Evolutionary conservation across 2,888 invertebrate genomes (phyloP), one percentile per base, ranked within the genome.

Genomic region (Leptothorax acervorum): DNA sequence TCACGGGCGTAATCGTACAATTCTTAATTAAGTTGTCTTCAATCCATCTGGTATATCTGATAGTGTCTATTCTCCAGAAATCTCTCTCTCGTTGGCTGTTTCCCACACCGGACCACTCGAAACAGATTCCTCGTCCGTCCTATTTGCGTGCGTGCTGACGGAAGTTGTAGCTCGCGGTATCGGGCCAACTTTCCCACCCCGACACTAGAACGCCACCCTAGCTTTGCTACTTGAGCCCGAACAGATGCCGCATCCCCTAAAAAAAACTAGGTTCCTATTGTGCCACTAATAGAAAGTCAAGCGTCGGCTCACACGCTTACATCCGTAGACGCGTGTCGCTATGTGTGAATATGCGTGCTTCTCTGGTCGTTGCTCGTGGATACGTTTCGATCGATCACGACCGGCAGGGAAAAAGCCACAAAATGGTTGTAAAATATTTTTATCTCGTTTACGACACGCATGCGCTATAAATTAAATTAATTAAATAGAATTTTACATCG

Each of bases 201-300:
- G 35, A 5, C 42, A 28, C 51, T 45, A 73, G 53, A 86, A 82
- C 85, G 74, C 86, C 90, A 90, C 90, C 90, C 88, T 85, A 89
- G 86, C 82, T 82, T 85, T 90, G 94, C 93, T 92, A 95, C 94
- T 94, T 94, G 94, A 95, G 93, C 93, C 87, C 92, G 86, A 94
- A 94, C 94, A 95, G 94, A 94, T 95, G 94, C 92, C 91, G 87
- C 91, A 89, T 85, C 86, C 90, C 90, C 76, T 42, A 63, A 63
- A 82, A 66, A 91, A 93, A 92, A 93, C 92, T 91, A 91, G 91
- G 90, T 92, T 92, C 89, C 92, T 93, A 94, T 94, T 94, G 94
- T 94, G 91, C 93, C 91, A 92, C 92, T 93, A 93, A 94, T 93
- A 93, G 93, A 93, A 93, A 93, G 93, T 92, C 91, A 90, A 92